These are phyloP conservation scores for Pachypanchax playfairii DNA, from an alignment of 2,113 vertebrate genomes.

Conservation along the genomic window DNA sequence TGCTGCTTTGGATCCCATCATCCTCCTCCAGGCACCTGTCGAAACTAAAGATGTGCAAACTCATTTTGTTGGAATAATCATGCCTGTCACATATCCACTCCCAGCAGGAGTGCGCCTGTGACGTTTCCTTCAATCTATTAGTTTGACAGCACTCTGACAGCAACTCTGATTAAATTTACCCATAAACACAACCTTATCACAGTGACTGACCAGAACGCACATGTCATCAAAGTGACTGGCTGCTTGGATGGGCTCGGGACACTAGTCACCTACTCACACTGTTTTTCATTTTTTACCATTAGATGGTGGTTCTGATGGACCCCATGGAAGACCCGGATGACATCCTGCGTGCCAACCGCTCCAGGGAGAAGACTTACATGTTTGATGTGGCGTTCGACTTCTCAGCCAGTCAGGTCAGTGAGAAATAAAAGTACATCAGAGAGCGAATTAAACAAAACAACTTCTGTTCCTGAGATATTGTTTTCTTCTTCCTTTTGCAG, in stretches of 20 bases:
- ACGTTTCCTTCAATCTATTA: background rate
- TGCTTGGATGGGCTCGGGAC: background rate
- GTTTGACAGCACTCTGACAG: background rate
- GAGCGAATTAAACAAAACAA: no score
- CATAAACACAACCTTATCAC: conserved; percentile 9
- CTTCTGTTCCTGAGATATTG: background rate
- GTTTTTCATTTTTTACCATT: background rate
- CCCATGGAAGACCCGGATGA: conserved; percentile 89
- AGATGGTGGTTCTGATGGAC: conserved; percentile 93
- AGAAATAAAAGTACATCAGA: background rate
- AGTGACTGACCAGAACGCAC: conserved; percentile 5
- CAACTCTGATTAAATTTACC: background rate
- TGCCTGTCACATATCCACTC: background rate
- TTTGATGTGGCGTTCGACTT: conserved; percentile 91
- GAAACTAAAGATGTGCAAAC: no score
- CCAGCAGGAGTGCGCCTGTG: background rate
- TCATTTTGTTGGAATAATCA: no score
- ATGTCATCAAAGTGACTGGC: conserved; percentile 3
- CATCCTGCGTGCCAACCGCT: conserved; percentile 85
- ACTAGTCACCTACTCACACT: background rate
- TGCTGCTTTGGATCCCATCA: no score
- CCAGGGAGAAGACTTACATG: conserved; percentile 90
- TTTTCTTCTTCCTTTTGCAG: conserved; percentile 63
- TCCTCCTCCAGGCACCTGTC: no score
- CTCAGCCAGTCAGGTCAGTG: conserved; percentile 86